These are phyloP conservation scores for Ariolimax columbianus DNA, from an alignment of 2,888 invertebrate species.

Conservation along the genomic window DNA sequence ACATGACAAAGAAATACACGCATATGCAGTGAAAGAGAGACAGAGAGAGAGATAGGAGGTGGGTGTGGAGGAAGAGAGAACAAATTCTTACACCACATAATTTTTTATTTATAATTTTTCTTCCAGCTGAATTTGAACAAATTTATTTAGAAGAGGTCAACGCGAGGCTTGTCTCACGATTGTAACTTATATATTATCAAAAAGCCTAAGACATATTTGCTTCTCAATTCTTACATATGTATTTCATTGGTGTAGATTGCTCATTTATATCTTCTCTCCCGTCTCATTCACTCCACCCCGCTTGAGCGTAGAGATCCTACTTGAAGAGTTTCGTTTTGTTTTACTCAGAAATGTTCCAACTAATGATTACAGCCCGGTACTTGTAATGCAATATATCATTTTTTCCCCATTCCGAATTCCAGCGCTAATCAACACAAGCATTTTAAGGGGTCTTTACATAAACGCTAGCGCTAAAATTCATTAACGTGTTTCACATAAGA, in stretches of 20 bases:
- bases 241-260: neutral
- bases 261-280: neutral
- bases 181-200: neutral
- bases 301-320: neutral
- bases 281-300: neutral
- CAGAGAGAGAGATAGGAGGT: too few relatives aligned
- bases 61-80: too few relatives aligned
- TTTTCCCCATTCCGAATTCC: conserved; percentile 11
- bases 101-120: too few relatives aligned
- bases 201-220: neutral
- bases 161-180: neutral
- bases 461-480: conserved; percentile 28
- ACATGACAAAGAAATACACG: too few relatives aligned
- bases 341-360: neutral
- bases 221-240: neutral
- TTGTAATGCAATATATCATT: conserved; percentile 26
- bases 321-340: neutral
- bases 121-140: too few relatives aligned
- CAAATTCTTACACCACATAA: too few relatives aligned
- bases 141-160: neutral
- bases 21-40: too few relatives aligned
- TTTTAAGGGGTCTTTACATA: conserved; percentile 25
- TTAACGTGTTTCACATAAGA: neutral
- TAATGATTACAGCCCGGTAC: conserved; percentile 20
- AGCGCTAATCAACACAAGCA: conserved; percentile 23